Percentiles rank a stretch among this genome's conserved stretches.
These are phyloP conservation scores for Contarinia nasturtii DNA, from an alignment of 1,140 invertebrate species.

Conservation along the genomic window DNA sequence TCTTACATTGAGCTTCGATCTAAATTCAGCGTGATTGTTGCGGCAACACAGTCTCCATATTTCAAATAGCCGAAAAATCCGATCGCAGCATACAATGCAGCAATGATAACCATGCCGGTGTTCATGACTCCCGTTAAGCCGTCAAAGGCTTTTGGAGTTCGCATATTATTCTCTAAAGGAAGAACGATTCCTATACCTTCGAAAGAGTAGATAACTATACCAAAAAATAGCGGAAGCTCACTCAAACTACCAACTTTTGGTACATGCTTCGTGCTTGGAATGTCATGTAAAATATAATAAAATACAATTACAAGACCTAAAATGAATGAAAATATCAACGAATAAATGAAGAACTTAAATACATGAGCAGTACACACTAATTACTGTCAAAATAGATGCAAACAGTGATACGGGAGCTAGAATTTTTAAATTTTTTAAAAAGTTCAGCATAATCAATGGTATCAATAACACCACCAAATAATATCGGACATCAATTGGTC, in stretches of 20 bases:
- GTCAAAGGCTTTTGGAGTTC: constrained; percentile 50
- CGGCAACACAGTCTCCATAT: constrained; percentile 47
- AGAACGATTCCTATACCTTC: constrained; percentile 67
- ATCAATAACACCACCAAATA: constrained; percentile 51
- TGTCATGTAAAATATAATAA: constrained; percentile 43
- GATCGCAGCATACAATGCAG: constrained; percentile 49
- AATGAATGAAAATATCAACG: neutral
- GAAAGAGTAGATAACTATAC: constrained; percentile 59
- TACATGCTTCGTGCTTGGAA: constrained; percentile 41
- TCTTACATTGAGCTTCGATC: constrained; percentile 16
- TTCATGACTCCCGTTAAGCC: constrained; percentile 64
- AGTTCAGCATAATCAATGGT: constrained; percentile 48
- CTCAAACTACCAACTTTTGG: constrained; percentile 26
- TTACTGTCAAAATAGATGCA: constrained; percentile 48
- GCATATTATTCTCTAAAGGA: constrained; percentile 80
- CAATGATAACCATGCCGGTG: constrained; percentile 40
- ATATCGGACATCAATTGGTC: constrained; percentile 35
- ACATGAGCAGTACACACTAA: constrained; percentile 5
- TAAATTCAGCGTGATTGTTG: constrained; percentile 57
- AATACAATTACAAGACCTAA: constrained; percentile 42
- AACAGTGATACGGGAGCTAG: constrained; percentile 48
- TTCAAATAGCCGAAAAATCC: constrained; percentile 73
- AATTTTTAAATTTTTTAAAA: constrained; percentile 59
- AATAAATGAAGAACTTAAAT: neutral
- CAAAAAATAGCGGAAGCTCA: constrained; percentile 49